Conservation (phyloP, 2,888 invertebrate species). For the Eulithis prunata region DNA sequence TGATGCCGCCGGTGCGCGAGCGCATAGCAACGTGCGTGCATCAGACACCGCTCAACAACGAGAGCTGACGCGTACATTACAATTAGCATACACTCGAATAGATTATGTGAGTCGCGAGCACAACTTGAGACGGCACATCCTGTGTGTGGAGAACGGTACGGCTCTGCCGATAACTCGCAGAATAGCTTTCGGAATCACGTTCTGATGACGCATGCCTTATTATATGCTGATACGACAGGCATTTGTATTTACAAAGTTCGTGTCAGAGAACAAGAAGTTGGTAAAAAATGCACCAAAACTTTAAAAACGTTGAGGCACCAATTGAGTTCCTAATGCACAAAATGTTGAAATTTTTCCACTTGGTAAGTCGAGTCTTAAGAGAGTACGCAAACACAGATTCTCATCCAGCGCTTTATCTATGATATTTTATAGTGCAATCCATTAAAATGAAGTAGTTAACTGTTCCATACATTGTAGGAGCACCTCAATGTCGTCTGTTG, state of each 20-base stretch:
- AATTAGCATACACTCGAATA: slow-evolving; percentile 35
- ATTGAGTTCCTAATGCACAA: slow-evolving; percentile 5
- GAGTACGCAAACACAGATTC: background rate
- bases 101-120: slow-evolving; percentile 25
- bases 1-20: slow-evolving; percentile 23
- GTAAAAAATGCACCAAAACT: too few relatives aligned
- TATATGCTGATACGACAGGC: slow-evolving; percentile 32
- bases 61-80: slow-evolving; percentile 44
- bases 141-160: slow-evolving; percentile 10
- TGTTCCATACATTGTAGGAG: slow-evolving; percentile 8
- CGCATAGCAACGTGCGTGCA: slow-evolving; percentile 47
- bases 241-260: slow-evolving; percentile 25
- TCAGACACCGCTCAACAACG: slow-evolving; percentile 45
- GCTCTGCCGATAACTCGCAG: slow-evolving; percentile 22
- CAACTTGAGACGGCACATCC: slow-evolving; percentile 23
- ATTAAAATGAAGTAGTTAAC: slow-evolving; percentile 1
- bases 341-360: slow-evolving; percentile 10
- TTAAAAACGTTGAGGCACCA: slow-evolving; percentile 8
- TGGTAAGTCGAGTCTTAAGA: background rate
- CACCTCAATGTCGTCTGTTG: slow-evolving; percentile 16
- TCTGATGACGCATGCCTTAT: slow-evolving; percentile 28
- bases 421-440: background rate
- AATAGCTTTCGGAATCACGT: slow-evolving; percentile 32
- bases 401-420: background rate
- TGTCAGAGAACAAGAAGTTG: slow-evolving; percentile 27